Evolutionary conservation across 2,113 vertebrate genomes (phyloP), one percentile per base, ranked within the genome.

Genomic region (Nothoprocta perdicaria): DNA sequence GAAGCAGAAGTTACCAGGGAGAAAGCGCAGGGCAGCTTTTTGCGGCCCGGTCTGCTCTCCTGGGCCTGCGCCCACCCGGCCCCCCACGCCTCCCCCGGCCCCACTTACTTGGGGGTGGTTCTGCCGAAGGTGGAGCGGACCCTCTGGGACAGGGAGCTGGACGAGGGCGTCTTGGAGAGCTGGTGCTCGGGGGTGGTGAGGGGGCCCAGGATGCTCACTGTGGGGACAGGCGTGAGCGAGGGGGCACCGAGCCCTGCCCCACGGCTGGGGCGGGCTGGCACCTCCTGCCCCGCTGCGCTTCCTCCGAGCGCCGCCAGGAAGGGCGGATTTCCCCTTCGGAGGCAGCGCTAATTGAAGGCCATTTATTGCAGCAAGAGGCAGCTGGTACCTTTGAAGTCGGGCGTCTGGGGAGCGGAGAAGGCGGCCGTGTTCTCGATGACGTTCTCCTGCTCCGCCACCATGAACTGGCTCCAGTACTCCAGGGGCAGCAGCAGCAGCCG

Each of bases 101-200:
- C 8, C 46, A 89, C 97, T 96, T 95, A 99, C 99, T 97, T 99
- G 66, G 99, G 99, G 8, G 99, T 99, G 94, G 97, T 98, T 74
- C 93, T 98, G 96, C 97, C 97, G 89, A 99, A 96, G 63, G 98
- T 99, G 52, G 98, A 98, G 46, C 97, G 98, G 89, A 99, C 98
- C 78, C 98, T 98, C 95, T 99, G 98, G 12, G 99, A 98, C 85
- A 99, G 95, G 29, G 99, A 99, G 96, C 98, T 99, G 53, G 99
- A 98, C 0, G 98, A 99, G 2, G 99, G 98, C 0, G 98, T 99
- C 97, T 99, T 99, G 93, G 90, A 97, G 92, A 99, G 93, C 94
- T 99, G 99, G 80, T 98, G 98, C 52, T 99, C 99, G 0, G 99
- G 99, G 46, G 99, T 99, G 27, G 98, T 99, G 92, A 99, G 96